Conservation (phyloP, 2,888 invertebrate species). For the Slavum lentiscoides region DNA sequence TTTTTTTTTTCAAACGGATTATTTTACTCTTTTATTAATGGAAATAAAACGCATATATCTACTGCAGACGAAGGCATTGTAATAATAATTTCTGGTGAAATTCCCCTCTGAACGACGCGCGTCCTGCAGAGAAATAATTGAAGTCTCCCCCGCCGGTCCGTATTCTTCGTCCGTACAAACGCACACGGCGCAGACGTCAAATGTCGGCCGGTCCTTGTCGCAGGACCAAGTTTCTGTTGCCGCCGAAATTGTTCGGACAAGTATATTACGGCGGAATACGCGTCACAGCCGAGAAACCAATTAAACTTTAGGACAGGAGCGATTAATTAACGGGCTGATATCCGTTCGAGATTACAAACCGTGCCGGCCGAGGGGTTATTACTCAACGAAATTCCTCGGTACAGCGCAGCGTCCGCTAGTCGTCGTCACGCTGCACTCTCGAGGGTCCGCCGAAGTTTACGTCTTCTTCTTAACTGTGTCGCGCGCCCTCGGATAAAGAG, state of each 20-base stretch:
- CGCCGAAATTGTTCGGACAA: slow-evolving; percentile 42
- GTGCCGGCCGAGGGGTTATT: slow-evolving; percentile 39
- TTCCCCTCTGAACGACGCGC: no score
- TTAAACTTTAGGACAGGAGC: slow-evolving; percentile 51
- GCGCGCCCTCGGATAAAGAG: not conserved
- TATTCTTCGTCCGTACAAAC: no score
- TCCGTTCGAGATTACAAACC: slow-evolving; percentile 41
- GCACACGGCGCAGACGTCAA: no score
- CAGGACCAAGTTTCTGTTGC: not conserved
- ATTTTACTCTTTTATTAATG: no score
- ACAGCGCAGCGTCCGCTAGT: no score
- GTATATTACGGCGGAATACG: slow-evolving; percentile 9
- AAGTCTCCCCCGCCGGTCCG: no score
- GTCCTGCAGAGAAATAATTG: no score
- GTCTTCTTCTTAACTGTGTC: slow-evolving; percentile 33
- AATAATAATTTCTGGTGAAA: no score
- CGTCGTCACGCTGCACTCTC: slow-evolving; percentile 29
- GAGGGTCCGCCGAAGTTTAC: slow-evolving; percentile 44
- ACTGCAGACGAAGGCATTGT: no score
- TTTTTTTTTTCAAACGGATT: no score
- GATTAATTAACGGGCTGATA: slow-evolving; percentile 50
- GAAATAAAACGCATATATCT: no score
- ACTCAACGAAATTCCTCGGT: not conserved
- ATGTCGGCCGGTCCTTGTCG: no score
- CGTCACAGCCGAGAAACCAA: slow-evolving; percentile 40